A percentile compares a stretch with the other conserved stretches of the same genome.
Evolutionary conservation across 1,140 invertebrate genomes (phyloP).

Genomic region (Xylocopa sonorina): DNA sequence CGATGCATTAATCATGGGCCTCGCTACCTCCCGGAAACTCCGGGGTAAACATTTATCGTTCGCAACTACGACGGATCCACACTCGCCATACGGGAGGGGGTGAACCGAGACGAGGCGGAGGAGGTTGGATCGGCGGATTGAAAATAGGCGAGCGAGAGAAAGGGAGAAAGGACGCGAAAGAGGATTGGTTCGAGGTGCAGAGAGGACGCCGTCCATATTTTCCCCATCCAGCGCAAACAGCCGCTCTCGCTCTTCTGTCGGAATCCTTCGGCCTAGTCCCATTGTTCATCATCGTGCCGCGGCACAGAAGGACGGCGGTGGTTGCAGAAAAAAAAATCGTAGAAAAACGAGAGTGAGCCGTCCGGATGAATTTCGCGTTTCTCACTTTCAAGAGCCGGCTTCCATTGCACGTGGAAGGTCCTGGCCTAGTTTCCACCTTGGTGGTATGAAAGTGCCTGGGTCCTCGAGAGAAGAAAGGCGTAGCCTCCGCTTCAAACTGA

Average conservation of each 20-base stretch:
- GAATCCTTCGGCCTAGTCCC: conserved; percentile 9
- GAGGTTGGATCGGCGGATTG: neutral
- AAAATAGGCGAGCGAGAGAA: accelerated
- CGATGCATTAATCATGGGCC: conserved; percentile 53
- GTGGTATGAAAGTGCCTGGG: no score
- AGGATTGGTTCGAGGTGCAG: neutral
- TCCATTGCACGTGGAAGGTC: conserved; percentile 5
- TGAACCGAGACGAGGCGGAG: neutral
- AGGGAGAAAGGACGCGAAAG: neutral
- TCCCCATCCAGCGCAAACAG: conserved; percentile 18
- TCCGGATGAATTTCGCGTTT: conserved; percentile 29
- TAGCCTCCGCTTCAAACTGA: neutral
- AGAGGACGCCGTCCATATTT: conserved; percentile 37
- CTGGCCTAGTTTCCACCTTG: conserved; percentile 28
- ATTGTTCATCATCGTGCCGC: conserved; percentile 30
- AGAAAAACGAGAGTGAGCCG: conserved; percentile 14
- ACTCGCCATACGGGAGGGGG: neutral
- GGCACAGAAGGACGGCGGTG: conserved; percentile 12
- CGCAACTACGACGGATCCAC: neutral
- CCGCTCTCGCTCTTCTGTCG: conserved; percentile 16
- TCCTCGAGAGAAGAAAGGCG: neutral
- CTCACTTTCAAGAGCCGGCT: conserved; percentile 28
- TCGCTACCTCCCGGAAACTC: conserved; percentile 28
- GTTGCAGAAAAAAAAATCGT: neutral
- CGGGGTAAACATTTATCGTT: conserved; percentile 64